Evolutionary conservation across 2,888 invertebrate species (phyloP).

Genomic region (Drosophila anomalata): DNA sequence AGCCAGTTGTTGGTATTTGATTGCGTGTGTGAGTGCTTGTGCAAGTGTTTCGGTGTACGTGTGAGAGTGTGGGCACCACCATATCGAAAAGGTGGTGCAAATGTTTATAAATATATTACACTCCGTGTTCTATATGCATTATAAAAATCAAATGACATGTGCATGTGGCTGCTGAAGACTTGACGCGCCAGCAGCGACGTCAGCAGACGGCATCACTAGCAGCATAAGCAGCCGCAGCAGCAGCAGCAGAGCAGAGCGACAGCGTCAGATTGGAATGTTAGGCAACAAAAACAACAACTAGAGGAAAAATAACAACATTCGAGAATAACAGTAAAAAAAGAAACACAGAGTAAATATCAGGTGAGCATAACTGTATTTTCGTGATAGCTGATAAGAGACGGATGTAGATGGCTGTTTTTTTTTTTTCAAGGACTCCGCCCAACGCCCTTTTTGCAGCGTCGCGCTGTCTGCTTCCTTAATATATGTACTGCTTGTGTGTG

Average conservation of each 20-base stretch:
- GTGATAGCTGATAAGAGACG: conserved; percentile 4
- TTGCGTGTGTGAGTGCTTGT: conserved; percentile 38
- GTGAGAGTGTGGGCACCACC: conserved; percentile 39
- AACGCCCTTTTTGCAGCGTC: conserved; percentile 71
- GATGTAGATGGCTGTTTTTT: conserved; percentile 32
- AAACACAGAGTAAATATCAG: conserved; percentile 5
- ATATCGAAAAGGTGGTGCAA: conserved; percentile 52
- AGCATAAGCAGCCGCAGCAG: conserved; percentile 40
- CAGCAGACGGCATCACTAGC: conserved; percentile 18
- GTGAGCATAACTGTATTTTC: conserved; percentile 20
- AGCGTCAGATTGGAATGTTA: conserved; percentile 63
- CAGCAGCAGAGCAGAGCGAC: conserved; percentile 14
- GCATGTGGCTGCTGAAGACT: conserved; percentile 62
- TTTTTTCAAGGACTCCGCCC: conserved; percentile 54
- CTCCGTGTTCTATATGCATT: conserved; percentile 35
- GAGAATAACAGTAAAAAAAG: conserved; percentile 28
- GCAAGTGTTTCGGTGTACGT: conserved; percentile 33
- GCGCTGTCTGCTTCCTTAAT: conserved; percentile 61
- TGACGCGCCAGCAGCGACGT: conserved; percentile 52
- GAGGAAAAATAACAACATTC: conserved; percentile 60
- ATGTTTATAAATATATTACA: conserved; percentile 73
- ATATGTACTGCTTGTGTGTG: not conserved
- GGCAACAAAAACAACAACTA: conserved; percentile 48
- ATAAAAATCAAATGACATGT: conserved; percentile 57
- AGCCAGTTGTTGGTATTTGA: conserved; percentile 36